Conservation (phyloP, 2,888 invertebrate genomes). For the Drosophila putrida region DNA sequence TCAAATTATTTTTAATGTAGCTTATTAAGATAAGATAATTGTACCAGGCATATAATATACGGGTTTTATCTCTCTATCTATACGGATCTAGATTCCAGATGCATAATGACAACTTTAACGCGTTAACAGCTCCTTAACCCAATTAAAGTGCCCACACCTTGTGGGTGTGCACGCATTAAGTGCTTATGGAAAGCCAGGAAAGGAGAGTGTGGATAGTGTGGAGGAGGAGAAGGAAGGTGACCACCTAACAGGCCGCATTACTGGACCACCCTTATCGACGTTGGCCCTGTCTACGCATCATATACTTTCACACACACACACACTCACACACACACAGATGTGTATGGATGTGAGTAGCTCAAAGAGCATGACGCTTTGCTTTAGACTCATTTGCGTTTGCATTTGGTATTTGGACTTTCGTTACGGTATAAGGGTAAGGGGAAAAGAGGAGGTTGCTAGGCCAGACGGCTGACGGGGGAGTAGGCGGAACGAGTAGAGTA, state of each 20-base stretch:
- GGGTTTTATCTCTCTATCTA: conserved; percentile 48
- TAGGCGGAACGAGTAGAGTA: conserved; percentile 13
- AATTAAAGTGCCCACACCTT: conserved; percentile 66
- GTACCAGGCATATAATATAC: conserved; percentile 2
- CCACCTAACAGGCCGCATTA: conserved; percentile 41
- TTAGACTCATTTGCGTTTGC: conserved; percentile 76
- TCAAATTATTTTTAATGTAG: conserved; percentile 8
- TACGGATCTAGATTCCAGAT: conserved; percentile 43
- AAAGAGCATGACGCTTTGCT: conserved; percentile 73
- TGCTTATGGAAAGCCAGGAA: conserved; percentile 42
- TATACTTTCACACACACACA: conserved; percentile 26
- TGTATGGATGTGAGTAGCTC: conserved; percentile 34
- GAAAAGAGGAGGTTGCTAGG: not conserved
- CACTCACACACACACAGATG: conserved; percentile 1
- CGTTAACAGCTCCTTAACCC: conserved; percentile 77
- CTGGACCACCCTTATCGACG: conserved; percentile 69
- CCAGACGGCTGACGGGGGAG: conserved; percentile 3
- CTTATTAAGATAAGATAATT: conserved; percentile 17
- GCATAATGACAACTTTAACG: conserved; percentile 73
- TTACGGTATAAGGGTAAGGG: conserved; percentile 32
- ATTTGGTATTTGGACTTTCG: conserved; percentile 69
- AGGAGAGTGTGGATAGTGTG: not conserved
- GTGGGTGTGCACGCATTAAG: conserved; percentile 64
- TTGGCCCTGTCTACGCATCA: conserved; percentile 51
- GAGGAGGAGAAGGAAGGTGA: conserved; percentile 18